Conservation (phyloP, 1,140 invertebrate genomes). For the Heliconius eleuchia region DNA sequence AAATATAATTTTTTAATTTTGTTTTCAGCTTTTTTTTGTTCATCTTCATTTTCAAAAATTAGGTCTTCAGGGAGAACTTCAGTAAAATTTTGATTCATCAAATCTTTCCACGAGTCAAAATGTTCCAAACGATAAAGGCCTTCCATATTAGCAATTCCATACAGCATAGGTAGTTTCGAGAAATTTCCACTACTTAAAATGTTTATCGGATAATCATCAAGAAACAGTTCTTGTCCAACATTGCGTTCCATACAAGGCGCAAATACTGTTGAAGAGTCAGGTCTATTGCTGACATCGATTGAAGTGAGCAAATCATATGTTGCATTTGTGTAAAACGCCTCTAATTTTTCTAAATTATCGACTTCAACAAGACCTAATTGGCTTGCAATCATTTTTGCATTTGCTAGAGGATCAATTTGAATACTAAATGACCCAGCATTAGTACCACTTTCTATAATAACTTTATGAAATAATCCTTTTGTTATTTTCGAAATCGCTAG, state of each 20-base stretch:
- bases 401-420: constrained; percentile 46
- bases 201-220: constrained; percentile 42
- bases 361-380: not conserved
- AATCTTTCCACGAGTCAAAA: constrained; percentile 42
- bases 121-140: constrained; percentile 36
- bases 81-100: constrained; percentile 49
- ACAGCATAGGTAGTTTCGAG: constrained; percentile 45
- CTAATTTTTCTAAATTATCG: constrained; percentile 41
- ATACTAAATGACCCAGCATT: constrained; percentile 34
- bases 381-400: constrained; percentile 39
- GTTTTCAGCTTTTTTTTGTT: constrained; percentile 30
- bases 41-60: constrained; percentile 27
- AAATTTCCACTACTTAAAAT: constrained; percentile 50
- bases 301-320: constrained; percentile 31
- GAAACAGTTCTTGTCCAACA: constrained; percentile 40
- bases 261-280: constrained; percentile 39
- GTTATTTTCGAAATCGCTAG: constrained; percentile 47
- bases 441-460: constrained; percentile 47
- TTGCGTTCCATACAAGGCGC: constrained; percentile 51
- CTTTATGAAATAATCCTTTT: constrained; percentile 50
- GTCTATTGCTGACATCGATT: constrained; percentile 19
- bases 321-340: constrained; percentile 47
- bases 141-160: constrained; percentile 51
- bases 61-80: constrained; percentile 44
- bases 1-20: constrained; percentile 34